A percentile compares a stretch with the other conserved stretches of the same genome.
These are phyloP conservation scores for Ips typographus DNA, from an alignment of 1,140 invertebrate genomes.

Conservation along the genomic window DNA sequence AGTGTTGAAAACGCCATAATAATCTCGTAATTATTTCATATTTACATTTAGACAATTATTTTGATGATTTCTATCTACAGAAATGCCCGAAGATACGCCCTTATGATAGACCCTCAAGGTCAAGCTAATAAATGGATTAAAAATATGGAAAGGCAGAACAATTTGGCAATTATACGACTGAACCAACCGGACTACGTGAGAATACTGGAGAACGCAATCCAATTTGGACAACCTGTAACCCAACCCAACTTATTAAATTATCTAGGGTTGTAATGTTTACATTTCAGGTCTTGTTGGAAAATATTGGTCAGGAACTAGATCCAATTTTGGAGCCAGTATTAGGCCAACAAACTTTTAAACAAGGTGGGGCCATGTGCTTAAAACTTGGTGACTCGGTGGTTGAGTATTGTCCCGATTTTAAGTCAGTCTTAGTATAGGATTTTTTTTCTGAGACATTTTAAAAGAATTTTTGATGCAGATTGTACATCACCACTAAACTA, in stretches of 20 bases:
- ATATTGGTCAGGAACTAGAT: conserved; percentile 87
- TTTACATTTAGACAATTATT: neutral
- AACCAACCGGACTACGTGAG: conserved; percentile 81
- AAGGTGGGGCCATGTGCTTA: conserved; percentile 76
- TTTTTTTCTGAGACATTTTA: neutral
- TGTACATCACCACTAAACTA: conserved; percentile 94
- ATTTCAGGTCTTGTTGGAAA: conserved; percentile 78
- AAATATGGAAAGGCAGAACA: conserved; percentile 88
- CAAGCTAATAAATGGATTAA: conserved; percentile 95
- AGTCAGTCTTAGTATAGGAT: conserved; percentile 55
- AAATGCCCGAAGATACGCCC: conserved; percentile 81
- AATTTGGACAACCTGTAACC: conserved; percentile 82
- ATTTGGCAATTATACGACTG: conserved; percentile 79
- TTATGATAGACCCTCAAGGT: conserved; percentile 94
- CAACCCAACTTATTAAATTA: neutral
- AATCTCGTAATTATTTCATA: conserved; percentile 61
- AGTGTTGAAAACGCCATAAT: conserved; percentile 94
- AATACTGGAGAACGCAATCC: conserved; percentile 87
- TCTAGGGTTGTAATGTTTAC: neutral
- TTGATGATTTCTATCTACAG: conserved; percentile 52
- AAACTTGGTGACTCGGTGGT: conserved; percentile 82
- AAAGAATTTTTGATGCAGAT: conserved; percentile 54
- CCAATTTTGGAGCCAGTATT: conserved; percentile 86
- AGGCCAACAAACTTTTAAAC: conserved; percentile 86
- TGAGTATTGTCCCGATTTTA: conserved; percentile 84